Evolutionary conservation across 2,888 invertebrate species (phyloP), one percentile per base, ranked within the genome.

Genomic region (Caenorhabditis uteleia): DNA sequence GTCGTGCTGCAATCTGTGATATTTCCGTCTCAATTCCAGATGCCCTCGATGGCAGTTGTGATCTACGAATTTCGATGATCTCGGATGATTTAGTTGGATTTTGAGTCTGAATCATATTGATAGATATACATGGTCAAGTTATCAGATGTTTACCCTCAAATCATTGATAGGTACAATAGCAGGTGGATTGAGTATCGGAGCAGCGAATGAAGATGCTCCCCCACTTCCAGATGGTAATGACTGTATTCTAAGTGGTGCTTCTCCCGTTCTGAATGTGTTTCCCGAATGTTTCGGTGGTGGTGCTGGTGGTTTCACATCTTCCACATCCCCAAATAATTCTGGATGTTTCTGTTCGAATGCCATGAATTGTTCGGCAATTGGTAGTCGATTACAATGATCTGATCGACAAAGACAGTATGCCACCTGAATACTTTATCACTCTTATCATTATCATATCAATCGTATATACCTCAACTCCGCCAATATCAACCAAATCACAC

Each of bases 341-440:
- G 77, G 77, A 48, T 77, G 77, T 36, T 73, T 73, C 68, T 72
- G 45, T 51, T 79, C 79, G 39, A 79, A 79, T 8, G 61, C 68
- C 61, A 71, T 74, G 38, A 79, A 78, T 59, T 79, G 79, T 36
- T 77, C 77, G 18, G 75, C 77, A 34, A 79, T 70, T 7, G 79
- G 67, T 12, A 64, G 60, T 18, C 53, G 42, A 54, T 79, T 79
- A 59, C 79, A 79, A 14, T 69, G 29, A 14, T 62, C 36, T 1
- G 34, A 38, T 31, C 71, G 51, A 47, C 77, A 77, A 5, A 77
- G 61, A 53, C 79, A 79, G 48, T 78, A 79, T 12, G 78, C 79
- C 26, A 72, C 58, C 61, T 60, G 42, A 21, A 50, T 12, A 42
- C 23, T 34, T 4, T 14, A 29, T 14, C 14, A 16, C 38, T 38